Base-by-base conservation (phyloP, 1,140 invertebrate species). In the Pseudoatta argentina region DNA sequence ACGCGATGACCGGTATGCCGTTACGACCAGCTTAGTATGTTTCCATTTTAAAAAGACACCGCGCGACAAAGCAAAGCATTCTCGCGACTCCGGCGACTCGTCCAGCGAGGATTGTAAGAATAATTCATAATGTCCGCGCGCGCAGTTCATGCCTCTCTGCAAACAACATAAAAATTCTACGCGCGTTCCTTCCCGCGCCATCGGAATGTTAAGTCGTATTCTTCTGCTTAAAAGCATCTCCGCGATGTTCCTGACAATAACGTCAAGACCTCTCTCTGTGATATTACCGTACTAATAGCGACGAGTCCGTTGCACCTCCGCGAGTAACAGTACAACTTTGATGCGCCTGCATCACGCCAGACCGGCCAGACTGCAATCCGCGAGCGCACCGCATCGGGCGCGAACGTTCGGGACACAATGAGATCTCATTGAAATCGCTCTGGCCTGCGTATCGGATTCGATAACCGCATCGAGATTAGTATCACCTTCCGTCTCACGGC, bases 261-360 rank as follows among this genome's bases (percentile, higher is more conserved):
- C 55, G 69, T 61, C 55, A 18, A 63, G 69, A 61, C 55, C 39
- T 83, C 79, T 51, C 39, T 61, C 34, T 34, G 64, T 48, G 64
- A 69, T 83, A 83, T 83, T 83, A 75, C 79, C 69, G 79, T 83
- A 83, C 79, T 83, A 83, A 83, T 83, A 83, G 69, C 79, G 69
- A 67, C 79, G 55, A 75, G 69, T 63, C 79, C 79, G 69, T 83
- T 83, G 69, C 79, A 61, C 64, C 53, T 81, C 30, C 30, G 66
- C 78, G 69, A 61, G 69, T 83, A 83, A 83, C 79, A 83, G 79
- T 83, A 83, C 69, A 83, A 69, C 69, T 83, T 73, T 83, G 79
- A 83, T 83, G 79, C 79, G 55, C 18, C 34, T 63, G 55, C 79
- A 83, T 83, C 79, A 83, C 79, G 79, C 69, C 44, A 83, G 79